Conservation (phyloP, 2,113 vertebrate genomes). For the Smithornis capensis region DNA sequence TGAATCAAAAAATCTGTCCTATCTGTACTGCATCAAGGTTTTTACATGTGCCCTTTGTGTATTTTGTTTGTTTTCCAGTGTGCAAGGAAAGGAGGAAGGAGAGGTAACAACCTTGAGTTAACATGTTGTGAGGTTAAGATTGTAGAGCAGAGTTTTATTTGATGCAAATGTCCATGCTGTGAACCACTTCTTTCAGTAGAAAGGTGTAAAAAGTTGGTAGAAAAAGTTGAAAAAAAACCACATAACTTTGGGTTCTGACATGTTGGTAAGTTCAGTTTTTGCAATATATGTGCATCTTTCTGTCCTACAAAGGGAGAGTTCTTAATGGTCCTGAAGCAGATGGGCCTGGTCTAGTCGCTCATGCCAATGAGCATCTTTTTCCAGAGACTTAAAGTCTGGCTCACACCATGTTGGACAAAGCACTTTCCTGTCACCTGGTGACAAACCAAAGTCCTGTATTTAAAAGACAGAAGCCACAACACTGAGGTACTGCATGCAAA, state of each 20-base stretch:
- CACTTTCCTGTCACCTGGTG: not conserved
- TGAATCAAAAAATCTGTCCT: not conserved
- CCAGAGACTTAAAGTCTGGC: not conserved
- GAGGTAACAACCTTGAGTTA: not conserved
- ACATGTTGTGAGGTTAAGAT: not conserved
- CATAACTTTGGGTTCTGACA: not conserved
- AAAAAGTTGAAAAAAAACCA: not conserved
- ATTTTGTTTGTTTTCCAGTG: not conserved
- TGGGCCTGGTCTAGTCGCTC: not conserved
- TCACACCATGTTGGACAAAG: not conserved
- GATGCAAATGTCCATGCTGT: not conserved
- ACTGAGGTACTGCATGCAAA: rapidly evolving
- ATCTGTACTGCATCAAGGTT: not conserved
- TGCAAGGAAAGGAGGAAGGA: not conserved
- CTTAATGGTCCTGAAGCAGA: not conserved
- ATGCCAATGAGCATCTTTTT: not conserved
- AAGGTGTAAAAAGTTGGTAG: not conserved
- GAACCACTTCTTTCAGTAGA: not conserved
- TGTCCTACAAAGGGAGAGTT: not conserved
- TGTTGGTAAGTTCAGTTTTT: not conserved
- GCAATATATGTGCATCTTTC: not conserved
- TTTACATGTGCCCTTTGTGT: not conserved
- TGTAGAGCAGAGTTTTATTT: not conserved
- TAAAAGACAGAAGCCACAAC: not conserved
- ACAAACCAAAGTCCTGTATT: not conserved